Percentiles rank a stretch among this genome's conserved stretches.
These are phyloP conservation scores for Eupithecia tripunctaria DNA, from an alignment of 2,888 invertebrate species.

Conservation along the genomic window DNA sequence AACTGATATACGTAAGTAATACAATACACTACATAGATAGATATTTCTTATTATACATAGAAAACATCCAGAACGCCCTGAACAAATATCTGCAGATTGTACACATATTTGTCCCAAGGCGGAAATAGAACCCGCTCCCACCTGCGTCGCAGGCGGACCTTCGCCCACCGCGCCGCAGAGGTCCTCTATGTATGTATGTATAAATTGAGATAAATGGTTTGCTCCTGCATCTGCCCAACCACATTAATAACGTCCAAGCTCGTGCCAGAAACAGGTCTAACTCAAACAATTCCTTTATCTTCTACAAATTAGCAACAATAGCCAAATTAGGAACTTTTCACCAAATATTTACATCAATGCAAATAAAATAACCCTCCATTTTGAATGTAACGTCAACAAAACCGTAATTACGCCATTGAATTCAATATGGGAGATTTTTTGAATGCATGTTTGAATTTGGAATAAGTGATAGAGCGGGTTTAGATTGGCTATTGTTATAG, in stretches of 20 bases:
- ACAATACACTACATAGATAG: too few species aligned
- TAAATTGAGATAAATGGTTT: neutral
- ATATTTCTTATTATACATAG: too few species aligned
- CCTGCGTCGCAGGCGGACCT: too few species aligned
- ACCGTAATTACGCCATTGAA: conserved; percentile 52
- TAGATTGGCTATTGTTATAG: conserved; percentile 76
- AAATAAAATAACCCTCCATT: conserved; percentile 29
- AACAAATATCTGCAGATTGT: too few species aligned
- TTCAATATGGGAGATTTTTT: conserved; percentile 49
- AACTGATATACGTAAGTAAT: too few species aligned
- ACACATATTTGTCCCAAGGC: too few species aligned
- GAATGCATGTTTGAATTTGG: conserved; percentile 51
- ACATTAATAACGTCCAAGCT: conserved; percentile 11
- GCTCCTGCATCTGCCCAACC: neutral
- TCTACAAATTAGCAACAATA: conserved; percentile 28
- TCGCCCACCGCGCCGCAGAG: too few species aligned
- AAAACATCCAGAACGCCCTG: too few species aligned
- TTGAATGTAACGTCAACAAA: conserved; percentile 47
- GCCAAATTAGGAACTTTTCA: conserved; percentile 22
- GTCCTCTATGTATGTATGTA: neutral
- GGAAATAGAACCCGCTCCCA: too few species aligned
- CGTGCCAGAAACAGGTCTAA: conserved; percentile 32
- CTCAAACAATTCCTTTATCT: conserved; percentile 25
- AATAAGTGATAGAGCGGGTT: conserved; percentile 64
- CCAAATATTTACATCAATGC: conserved; percentile 23